These are phyloP conservation scores for Malacosoma neustria DNA, from an alignment of 2,888 invertebrate genomes.

Conservation along the genomic window DNA sequence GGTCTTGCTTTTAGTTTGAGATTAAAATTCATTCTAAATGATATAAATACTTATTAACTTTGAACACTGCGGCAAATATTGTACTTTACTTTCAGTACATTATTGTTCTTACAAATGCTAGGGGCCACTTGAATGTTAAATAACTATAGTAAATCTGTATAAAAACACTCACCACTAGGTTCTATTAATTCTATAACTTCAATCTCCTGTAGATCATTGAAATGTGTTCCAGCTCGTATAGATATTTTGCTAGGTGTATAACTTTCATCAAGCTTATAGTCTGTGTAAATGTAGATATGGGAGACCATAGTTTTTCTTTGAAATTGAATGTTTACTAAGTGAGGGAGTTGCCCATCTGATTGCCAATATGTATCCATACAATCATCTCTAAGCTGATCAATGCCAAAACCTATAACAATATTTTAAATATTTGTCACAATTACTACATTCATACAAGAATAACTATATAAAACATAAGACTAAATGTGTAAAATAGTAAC, in stretches of 20 bases:
- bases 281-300: slow-evolving; percentile 97
- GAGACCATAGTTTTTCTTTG: slow-evolving; percentile 95
- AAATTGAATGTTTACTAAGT: slow-evolving; percentile 97
- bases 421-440: no score
- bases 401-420: slow-evolving; percentile 88
- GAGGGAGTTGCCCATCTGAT: slow-evolving; percentile 98
- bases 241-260: slow-evolving; percentile 98
- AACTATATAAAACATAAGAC: no score
- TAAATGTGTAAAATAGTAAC: no score
- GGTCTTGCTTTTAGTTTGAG: no score
- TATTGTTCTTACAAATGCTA: no score
- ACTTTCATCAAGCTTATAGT: slow-evolving; percentile 98
- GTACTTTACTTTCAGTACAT: no score
- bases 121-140: no score
- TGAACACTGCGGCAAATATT: no score
- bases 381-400: slow-evolving; percentile 96
- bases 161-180: slow-evolving; percentile 79
- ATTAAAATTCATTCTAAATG: no score
- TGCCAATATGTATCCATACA: slow-evolving; percentile 99
- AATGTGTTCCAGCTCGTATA: slow-evolving; percentile 94
- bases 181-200: slow-evolving; percentile 95
- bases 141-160: no score
- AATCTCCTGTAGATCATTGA: slow-evolving; percentile 96
- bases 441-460: no score
- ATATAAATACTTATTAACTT: no score